A percentile compares a stretch with the other conserved stretches of the same genome.
Conservation (phyloP, 2,888 invertebrate genomes). For the Ophion ellenae region DNA sequence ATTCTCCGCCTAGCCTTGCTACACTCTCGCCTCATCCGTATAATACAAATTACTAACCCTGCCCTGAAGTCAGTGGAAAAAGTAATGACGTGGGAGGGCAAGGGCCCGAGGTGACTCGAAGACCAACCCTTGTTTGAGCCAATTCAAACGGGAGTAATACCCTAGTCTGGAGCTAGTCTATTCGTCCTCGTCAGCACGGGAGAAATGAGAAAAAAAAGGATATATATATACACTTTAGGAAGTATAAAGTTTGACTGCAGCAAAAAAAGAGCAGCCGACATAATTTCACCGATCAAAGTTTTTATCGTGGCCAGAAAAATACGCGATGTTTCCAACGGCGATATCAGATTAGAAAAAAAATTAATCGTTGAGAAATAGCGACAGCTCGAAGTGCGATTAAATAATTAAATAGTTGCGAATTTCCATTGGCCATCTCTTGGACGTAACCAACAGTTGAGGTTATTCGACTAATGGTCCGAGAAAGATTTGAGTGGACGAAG, state of each 20-base stretch:
- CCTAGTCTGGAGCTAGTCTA: conserved; percentile 64
- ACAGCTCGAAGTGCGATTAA: background rate
- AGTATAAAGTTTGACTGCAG: conserved; percentile 13
- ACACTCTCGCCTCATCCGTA: conserved; percentile 68
- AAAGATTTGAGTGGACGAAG: too few species aligned
- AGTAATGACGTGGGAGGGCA: conserved; percentile 40
- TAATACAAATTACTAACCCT: conserved; percentile 81
- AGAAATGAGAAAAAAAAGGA: conserved; percentile 53
- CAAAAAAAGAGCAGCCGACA: conserved; percentile 26
- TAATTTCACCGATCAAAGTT: conserved; percentile 17
- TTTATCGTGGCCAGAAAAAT: conserved; percentile 2
- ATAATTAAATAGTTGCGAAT: too few species aligned
- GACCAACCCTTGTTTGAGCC: conserved; percentile 77
- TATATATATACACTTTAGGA: background rate
- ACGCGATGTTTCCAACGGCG: background rate
- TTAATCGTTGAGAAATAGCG: background rate
- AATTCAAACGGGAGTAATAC: conserved; percentile 76
- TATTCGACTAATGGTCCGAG: too few species aligned
- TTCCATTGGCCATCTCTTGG: too few species aligned
- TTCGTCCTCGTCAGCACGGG: conserved; percentile 68
- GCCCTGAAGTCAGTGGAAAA: conserved; percentile 67
- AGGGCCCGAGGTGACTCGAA: conserved; percentile 72
- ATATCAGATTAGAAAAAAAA: background rate
- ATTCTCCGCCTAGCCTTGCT: conserved; percentile 31
- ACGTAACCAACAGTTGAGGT: too few species aligned